phyloP scores from a whole-genome alignment of 2,888 invertebrate species.

The Achlya flavicornis region DNA sequence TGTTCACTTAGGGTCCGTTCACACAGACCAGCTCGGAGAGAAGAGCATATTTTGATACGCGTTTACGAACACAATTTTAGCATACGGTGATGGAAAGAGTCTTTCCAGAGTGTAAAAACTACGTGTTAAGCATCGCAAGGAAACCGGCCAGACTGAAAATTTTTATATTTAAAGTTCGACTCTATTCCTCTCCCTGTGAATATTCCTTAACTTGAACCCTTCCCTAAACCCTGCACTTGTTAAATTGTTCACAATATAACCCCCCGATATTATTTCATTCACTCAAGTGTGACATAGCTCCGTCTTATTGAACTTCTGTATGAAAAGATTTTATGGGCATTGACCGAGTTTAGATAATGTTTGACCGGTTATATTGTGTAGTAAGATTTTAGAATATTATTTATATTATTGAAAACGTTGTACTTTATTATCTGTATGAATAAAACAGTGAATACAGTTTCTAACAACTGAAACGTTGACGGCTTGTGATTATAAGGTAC shows the following conservation, averaged over 20 bases:
- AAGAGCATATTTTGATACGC: too few species aligned
- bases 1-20: too few species aligned
- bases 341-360: conserved; percentile 8
- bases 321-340: conserved; percentile 26
- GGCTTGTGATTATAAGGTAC: too few species aligned
- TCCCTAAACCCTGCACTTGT: conserved; percentile 58
- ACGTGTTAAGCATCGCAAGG: too few species aligned
- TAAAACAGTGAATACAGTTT: neutral
- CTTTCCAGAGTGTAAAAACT: too few species aligned
- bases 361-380: neutral
- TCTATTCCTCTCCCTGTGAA: conserved; percentile 35
- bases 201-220: conserved; percentile 47
- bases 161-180: too few species aligned
- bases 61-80: too few species aligned
- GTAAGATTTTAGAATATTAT: neutral
- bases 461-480: too few species aligned
- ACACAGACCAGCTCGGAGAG: too few species aligned
- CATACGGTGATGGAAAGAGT: too few species aligned
- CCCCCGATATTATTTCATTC: conserved; percentile 42
- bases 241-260: conserved; percentile 46
- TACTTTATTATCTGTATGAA: neutral
- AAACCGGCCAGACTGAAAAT: too few species aligned
- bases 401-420: neutral
- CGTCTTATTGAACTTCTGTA: conserved; percentile 29
- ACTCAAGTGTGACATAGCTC: conserved; percentile 49